Percentiles rank a stretch among this genome's conserved stretches.
phyloP scores from a whole-genome alignment of 2,888 invertebrate genomes.

The Sussaba pulchella region DNA sequence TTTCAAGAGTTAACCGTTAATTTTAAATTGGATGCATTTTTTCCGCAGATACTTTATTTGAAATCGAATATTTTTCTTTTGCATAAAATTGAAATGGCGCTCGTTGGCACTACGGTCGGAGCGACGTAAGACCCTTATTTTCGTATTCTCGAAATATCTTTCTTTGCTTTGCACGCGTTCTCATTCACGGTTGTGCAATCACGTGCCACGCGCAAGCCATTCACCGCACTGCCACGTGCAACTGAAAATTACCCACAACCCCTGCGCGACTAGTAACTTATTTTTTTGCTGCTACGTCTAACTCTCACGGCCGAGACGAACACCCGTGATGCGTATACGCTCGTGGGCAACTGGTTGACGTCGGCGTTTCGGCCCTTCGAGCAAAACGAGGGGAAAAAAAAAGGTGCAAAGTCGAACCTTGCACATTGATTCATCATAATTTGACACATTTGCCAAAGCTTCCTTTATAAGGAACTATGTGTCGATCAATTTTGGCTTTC shows the following conservation, averaged over 20 bases:
- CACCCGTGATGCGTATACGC: conserved; percentile 13
- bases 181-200: conserved; percentile 12
- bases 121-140: neutral
- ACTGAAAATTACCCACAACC: conserved; percentile 17
- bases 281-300: neutral
- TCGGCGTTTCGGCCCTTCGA: neutral
- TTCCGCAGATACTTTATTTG: no score
- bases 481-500: no score
- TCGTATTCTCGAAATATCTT: conserved; percentile 15
- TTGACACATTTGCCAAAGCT: no score
- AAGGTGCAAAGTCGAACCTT: no score
- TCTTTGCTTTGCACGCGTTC: conserved; percentile 27
- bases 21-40: no score
- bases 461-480: no score
- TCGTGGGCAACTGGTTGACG: neutral
- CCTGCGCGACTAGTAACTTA: neutral
- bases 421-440: no score
- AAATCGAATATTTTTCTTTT: no score
- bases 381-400: neutral
- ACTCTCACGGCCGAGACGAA: conserved; percentile 11
- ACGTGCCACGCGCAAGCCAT: conserved; percentile 46
- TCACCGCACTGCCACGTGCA: conserved; percentile 49
- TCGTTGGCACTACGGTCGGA: no score
- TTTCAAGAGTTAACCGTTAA: no score
- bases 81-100: no score